Evolutionary conservation across 2,797 vertebrate genomes (phyloP).

Genomic region (Buceros bicornis): DNA sequence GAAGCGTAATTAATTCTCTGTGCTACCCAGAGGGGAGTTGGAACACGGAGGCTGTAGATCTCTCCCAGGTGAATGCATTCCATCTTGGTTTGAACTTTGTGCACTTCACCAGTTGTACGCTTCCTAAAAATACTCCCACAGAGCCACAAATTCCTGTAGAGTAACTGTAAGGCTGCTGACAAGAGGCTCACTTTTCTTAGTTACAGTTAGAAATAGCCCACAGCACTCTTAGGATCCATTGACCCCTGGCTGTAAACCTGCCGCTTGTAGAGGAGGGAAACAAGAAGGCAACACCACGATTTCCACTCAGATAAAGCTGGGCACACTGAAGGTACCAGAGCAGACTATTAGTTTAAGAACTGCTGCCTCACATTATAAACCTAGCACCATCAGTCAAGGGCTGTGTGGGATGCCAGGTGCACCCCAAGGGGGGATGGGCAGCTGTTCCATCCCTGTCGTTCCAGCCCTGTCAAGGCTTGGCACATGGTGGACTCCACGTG

Average conservation of each 20-base stretch:
- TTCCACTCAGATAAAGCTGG: neutral
- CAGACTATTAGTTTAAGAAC: neutral
- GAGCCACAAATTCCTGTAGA: constrained; percentile 42
- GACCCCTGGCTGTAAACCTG: neutral
- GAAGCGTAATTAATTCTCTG: neutral
- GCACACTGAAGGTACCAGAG: neutral
- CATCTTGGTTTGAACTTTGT: constrained; percentile 24
- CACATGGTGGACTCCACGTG: rapidly evolving
- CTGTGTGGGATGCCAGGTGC: neutral
- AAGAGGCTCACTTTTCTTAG: constrained; percentile 36
- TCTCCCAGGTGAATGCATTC: constrained; percentile 17
- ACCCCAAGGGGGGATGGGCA: neutral
- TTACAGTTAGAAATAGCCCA: constrained; percentile 25
- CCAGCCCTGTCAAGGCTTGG: rapidly evolving
- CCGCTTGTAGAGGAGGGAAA: neutral
- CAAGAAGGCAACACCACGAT: neutral
- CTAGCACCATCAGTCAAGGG: neutral
- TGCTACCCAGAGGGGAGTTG: neutral
- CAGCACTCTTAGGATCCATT: neutral
- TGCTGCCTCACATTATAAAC: neutral
- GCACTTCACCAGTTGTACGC: neutral
- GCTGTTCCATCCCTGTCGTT: rapidly evolving
- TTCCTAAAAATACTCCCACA: constrained; percentile 49
- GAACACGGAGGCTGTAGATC: neutral
- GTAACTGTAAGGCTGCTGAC: neutral